Conservation (phyloP, 2,113 vertebrate genomes). For the Tupaia tana region DNA sequence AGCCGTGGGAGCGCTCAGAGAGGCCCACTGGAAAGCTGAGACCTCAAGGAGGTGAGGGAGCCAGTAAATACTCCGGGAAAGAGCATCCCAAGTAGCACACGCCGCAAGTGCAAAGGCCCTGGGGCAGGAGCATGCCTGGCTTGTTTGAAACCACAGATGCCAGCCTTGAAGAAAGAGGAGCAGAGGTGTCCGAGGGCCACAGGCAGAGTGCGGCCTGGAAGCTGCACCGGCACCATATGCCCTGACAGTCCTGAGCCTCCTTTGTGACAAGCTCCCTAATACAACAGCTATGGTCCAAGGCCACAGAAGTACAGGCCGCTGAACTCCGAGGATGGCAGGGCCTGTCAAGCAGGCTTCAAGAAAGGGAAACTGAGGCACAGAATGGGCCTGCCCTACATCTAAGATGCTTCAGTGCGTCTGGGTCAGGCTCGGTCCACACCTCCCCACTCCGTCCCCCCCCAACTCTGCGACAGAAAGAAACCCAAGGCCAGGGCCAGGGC, state of each 20-base stretch:
- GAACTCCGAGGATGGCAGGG: too few relatives aligned
- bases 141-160: too few relatives aligned
- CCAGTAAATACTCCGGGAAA: not conserved
- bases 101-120: not conserved
- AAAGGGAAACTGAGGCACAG: not conserved
- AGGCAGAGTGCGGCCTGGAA: not conserved
- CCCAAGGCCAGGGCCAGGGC: constrained; percentile 81
- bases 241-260: not conserved
- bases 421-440: not conserved
- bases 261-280: not conserved
- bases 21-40: rapidly evolving
- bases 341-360: not conserved
- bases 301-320: not conserved
- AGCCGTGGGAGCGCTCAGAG: rapidly evolving
- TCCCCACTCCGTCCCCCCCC: rapidly evolving
- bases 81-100: not conserved
- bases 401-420: rapidly evolving
- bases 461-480: not conserved
- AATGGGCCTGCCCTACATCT: rapidly evolving
- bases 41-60: not conserved
- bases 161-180: rapidly evolving
- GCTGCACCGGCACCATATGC: not conserved
- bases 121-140: rapidly evolving
- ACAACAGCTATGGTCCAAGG: rapidly evolving
- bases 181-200: rapidly evolving